phyloP scores from a whole-genome alignment of 2,113 vertebrate species.

The Sylvilagus bachmani region DNA sequence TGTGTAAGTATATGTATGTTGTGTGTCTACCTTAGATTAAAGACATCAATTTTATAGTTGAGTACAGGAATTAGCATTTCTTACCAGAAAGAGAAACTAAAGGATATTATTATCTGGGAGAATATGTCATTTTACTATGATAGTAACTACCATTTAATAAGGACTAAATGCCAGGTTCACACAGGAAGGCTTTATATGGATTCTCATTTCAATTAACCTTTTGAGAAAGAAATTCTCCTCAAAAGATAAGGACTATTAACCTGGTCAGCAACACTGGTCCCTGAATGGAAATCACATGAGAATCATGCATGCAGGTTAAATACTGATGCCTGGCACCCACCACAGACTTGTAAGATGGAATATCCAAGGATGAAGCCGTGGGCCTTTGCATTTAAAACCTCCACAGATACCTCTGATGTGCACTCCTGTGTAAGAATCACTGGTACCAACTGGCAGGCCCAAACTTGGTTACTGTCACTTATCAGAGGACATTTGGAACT shows the following conservation, averaged over 20 bases:
- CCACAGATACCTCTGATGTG: neutral
- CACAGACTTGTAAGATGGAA: neutral
- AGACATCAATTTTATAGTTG: neutral
- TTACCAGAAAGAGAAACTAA: constrained; percentile 29
- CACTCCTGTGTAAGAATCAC: neutral
- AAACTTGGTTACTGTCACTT: neutral
- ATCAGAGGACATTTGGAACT: neutral
- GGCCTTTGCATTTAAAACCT: neutral
- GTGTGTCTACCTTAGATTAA: neutral
- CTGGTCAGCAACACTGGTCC: neutral
- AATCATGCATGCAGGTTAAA: neutral
- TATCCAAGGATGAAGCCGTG: neutral
- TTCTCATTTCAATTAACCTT: constrained; percentile 12
- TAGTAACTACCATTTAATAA: neutral
- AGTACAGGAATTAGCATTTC: neutral
- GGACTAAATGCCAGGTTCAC: neutral
- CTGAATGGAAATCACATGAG: neutral
- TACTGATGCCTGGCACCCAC: neutral
- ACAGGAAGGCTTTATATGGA: neutral
- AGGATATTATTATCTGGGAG: neutral
- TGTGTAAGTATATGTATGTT: neutral
- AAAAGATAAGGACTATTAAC: neutral
- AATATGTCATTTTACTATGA: neutral
- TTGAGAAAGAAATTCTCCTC: constrained; percentile 27
- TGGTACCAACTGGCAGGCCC: neutral